phyloP scores from a whole-genome alignment of 2,888 invertebrate genomes.

The Lamellibrachia columna region DNA sequence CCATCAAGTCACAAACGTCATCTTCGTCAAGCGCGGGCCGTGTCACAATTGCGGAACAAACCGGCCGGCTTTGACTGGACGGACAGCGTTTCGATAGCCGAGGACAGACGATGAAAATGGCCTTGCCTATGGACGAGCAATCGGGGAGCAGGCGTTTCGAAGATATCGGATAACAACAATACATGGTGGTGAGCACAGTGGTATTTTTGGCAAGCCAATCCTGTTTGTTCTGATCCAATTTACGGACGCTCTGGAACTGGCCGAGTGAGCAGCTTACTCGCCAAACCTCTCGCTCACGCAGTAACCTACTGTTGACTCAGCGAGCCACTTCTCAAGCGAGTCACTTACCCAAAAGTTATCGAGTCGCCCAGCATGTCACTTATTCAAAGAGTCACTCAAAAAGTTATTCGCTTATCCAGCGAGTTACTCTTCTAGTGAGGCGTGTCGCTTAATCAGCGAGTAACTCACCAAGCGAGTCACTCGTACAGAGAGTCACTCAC shows the following conservation, averaged over 20 bases:
- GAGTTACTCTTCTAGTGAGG: neutral
- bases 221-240: neutral
- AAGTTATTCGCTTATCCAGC: neutral
- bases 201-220: neutral
- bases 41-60: neutral
- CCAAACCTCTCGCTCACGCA: too few species aligned
- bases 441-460: neutral
- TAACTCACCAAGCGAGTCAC: neutral
- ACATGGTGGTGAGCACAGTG: neutral
- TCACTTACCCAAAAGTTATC: too few species aligned
- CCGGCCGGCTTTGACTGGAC: neutral
- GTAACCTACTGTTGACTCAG: too few species aligned
- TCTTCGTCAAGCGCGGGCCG: neutral
- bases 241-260: neutral
- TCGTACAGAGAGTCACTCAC: neutral
- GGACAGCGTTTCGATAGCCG: neutral
- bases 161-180: neutral
- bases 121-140: neutral
- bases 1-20: neutral
- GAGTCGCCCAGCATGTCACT: neutral
- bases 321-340: too few species aligned
- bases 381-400: neutral
- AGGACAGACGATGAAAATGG: neutral
- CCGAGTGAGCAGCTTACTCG: neutral
- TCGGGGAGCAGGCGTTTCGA: neutral